These are phyloP conservation scores for Conus betulinus DNA, from an alignment of 1,140 invertebrate species.

Conservation along the genomic window DNA sequence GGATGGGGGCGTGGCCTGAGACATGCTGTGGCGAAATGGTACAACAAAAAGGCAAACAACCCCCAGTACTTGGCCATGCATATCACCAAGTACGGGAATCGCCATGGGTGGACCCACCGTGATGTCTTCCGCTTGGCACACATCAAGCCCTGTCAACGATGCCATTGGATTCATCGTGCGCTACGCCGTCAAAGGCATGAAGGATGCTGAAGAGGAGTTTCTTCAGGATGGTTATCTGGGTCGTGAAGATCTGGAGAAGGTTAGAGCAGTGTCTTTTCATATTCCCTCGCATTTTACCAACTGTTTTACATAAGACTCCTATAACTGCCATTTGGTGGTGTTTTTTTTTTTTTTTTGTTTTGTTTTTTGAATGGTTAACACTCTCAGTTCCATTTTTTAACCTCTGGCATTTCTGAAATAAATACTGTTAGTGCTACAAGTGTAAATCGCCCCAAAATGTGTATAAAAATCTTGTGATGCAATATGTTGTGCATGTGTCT, in stretches of 20 bases:
- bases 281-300: not conserved
- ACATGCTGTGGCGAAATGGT: conserved; percentile 81
- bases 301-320: not conserved
- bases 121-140: conserved; percentile 83
- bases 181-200: conserved; percentile 67
- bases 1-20: conserved; percentile 82
- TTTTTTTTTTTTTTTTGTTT: too few relatives aligned
- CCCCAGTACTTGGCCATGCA: conserved; percentile 80
- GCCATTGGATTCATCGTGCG: conserved; percentile 50
- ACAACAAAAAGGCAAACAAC: conserved; percentile 74
- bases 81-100: conserved; percentile 80
- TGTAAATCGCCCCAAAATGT: too few relatives aligned
- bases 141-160: conserved; percentile 73
- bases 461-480: too few relatives aligned
- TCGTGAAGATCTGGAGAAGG: conserved; percentile 20
- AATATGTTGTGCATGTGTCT: too few relatives aligned
- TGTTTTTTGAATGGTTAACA: too few relatives aligned
- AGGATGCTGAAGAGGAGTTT: conserved; percentile 71
- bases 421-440: too few relatives aligned
- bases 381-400: too few relatives aligned
- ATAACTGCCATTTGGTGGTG: not conserved
- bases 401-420: too few relatives aligned
- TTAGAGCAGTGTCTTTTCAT: not conserved
- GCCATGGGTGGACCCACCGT: conserved; percentile 83
- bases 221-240: conserved; percentile 65